Evolutionary conservation across 2,797 vertebrate species (phyloP).

Genomic region (Rousettus madagascariensis): DNA sequence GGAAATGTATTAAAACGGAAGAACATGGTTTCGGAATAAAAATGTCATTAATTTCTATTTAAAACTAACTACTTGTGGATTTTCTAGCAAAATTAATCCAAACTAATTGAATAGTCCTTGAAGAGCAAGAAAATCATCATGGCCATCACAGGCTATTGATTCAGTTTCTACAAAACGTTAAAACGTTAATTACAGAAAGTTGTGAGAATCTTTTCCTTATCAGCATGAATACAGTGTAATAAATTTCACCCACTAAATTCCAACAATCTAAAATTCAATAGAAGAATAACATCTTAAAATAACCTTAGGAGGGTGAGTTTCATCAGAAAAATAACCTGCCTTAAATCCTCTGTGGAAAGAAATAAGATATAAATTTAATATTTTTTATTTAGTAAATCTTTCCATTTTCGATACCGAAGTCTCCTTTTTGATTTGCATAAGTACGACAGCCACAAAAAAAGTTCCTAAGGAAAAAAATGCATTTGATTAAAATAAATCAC

Average conservation of each 20-base stretch:
- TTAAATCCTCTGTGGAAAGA: not conserved
- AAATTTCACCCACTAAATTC: constrained; percentile 39
- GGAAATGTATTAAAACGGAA: constrained; percentile 4
- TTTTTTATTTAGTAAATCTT: constrained; percentile 20
- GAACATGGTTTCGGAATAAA: constrained; percentile 28
- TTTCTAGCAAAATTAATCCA: constrained; percentile 55
- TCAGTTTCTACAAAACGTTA: constrained; percentile 19
- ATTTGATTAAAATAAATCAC: constrained; percentile 39
- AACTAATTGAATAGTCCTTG: constrained; percentile 36
- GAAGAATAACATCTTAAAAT: constrained; percentile 3
- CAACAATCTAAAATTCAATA: not conserved
- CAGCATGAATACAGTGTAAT: not conserved
- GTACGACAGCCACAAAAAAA: constrained; percentile 1
- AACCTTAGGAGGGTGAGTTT: not conserved
- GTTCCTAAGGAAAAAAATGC: constrained; percentile 24
- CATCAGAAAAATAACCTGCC: not conserved
- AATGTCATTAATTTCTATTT: constrained; percentile 52
- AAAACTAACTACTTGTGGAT: constrained; percentile 39
- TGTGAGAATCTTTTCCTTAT: constrained; percentile 29
- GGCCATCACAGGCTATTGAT: constrained; percentile 33
- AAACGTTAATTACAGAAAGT: constrained; percentile 45
- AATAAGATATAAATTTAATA: not conserved
- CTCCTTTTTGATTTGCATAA: not conserved
- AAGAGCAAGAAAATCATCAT: constrained; percentile 33
- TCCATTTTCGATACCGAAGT: not conserved